Evolutionary conservation across 2,888 invertebrate genomes (phyloP).

Genomic region (Callimorpha dominula): DNA sequence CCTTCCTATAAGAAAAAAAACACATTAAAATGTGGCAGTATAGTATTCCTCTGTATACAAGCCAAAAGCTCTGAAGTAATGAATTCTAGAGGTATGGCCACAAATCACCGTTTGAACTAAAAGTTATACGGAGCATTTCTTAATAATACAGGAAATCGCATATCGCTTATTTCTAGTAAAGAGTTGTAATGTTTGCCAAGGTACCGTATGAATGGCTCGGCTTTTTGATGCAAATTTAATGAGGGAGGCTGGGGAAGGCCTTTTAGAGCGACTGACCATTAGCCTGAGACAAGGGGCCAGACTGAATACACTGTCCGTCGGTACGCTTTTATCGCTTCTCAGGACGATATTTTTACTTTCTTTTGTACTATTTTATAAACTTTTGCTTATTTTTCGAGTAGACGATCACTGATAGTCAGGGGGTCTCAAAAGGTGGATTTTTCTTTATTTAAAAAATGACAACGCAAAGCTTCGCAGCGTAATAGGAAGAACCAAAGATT

Average conservation of each 20-base stretch:
- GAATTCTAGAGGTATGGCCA: not conserved
- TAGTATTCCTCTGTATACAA: no score
- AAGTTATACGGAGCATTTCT: not conserved
- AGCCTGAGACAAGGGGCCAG: constrained; percentile 69
- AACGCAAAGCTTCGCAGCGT: no score
- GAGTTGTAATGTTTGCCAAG: constrained; percentile 61
- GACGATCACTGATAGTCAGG: not conserved
- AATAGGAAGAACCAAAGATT: no score
- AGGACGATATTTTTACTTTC: constrained; percentile 33
- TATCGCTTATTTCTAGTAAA: constrained; percentile 46
- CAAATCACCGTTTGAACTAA: constrained; percentile 11
- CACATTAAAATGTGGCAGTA: no score
- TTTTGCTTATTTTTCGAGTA: not conserved
- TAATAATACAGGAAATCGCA: constrained; percentile 34
- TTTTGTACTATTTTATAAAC: constrained; percentile 17
- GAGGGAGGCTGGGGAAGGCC: constrained; percentile 69
- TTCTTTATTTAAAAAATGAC: not conserved
- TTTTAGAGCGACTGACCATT: constrained; percentile 78
- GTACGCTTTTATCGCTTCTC: constrained; percentile 41
- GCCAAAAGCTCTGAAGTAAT: no score
- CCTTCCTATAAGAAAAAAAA: no score
- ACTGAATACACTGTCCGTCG: constrained; percentile 70
- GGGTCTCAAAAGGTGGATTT: not conserved
- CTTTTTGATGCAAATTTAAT: constrained; percentile 81
- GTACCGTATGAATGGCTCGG: constrained; percentile 65